Conservation (phyloP, 2,888 invertebrate species). For the Andrena haemorrhoa region DNA sequence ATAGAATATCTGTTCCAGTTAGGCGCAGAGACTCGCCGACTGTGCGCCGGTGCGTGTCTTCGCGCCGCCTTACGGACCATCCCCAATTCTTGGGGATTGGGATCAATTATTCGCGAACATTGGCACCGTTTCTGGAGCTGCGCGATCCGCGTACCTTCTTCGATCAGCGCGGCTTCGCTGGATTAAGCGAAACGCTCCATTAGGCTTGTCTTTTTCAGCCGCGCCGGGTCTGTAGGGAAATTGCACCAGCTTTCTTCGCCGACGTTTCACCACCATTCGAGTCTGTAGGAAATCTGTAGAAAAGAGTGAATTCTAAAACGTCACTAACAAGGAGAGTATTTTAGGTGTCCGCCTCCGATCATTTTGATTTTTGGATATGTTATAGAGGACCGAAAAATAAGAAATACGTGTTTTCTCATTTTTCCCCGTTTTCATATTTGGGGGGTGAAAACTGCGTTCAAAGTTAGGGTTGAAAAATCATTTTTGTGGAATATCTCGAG, state of each 20-base stretch:
- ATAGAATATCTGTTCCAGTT: constrained; percentile 72
- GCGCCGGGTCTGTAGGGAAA: background rate
- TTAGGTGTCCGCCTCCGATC: too few species aligned
- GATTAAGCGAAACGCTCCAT: constrained; percentile 14
- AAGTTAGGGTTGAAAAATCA: too few species aligned
- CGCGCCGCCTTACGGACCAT: constrained; percentile 60
- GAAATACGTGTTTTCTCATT: too few species aligned
- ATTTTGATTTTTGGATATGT: too few species aligned
- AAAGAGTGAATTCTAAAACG: background rate
- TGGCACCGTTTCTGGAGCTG: constrained; percentile 38
- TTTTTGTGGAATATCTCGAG: too few species aligned
- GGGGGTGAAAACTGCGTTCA: too few species aligned
- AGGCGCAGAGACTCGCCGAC: constrained; percentile 60
- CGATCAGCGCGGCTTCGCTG: background rate
- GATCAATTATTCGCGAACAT: constrained; percentile 61
- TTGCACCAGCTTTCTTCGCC: background rate
- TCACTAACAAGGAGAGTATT: too few species aligned
- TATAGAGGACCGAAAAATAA: too few species aligned
- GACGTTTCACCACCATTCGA: background rate
- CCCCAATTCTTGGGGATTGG: constrained; percentile 47
- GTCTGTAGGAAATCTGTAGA: background rate
- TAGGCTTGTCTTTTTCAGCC: constrained; percentile 7
- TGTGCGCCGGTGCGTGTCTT: constrained; percentile 45
- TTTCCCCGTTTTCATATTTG: too few species aligned
- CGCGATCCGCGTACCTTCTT: constrained; percentile 25